Evolutionary conservation across 1,140 invertebrate species (phyloP).

Genomic region (Apis cerana): DNA sequence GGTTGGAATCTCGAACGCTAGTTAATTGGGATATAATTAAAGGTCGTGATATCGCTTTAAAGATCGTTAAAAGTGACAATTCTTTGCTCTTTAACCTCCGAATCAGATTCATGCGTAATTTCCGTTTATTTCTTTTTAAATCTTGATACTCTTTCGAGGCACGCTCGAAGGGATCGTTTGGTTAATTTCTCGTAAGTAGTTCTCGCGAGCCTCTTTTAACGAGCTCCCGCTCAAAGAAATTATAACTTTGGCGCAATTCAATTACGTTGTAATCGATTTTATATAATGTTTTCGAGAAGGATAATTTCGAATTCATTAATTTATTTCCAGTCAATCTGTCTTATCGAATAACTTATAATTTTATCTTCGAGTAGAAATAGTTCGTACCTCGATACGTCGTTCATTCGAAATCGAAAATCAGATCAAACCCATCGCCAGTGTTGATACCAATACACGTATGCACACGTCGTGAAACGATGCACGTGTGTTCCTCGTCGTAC

Average conservation of each 20-base stretch:
- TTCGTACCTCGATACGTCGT: not conserved
- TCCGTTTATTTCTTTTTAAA: not conserved
- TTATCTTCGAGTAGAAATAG: not conserved
- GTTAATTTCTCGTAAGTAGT: not conserved
- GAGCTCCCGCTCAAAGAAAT: slow-evolving; percentile 19
- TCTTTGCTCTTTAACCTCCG: not conserved
- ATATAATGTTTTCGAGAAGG: not conserved
- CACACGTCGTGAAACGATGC: not conserved
- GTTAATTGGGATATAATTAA: slow-evolving; percentile 50
- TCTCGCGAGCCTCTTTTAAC: slow-evolving; percentile 6
- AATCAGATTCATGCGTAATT: not conserved
- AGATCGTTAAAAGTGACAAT: slow-evolving; percentile 29
- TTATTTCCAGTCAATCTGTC: not conserved
- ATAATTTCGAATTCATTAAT: not conserved
- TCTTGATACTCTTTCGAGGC: not conserved
- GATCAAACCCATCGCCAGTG: slow-evolving; percentile 29
- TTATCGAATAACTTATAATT: not conserved
- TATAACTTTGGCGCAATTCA: slow-evolving; percentile 34
- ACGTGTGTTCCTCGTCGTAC: not conserved
- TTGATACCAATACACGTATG: not conserved
- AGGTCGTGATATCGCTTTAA: slow-evolving; percentile 11
- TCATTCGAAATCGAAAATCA: slow-evolving; percentile 30
- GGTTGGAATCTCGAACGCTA: not conserved
- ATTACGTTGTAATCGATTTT: slow-evolving; percentile 26
- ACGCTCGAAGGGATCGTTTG: not conserved